A percentile compares a stretch with the other conserved stretches of the same genome.
Conservation (phyloP, 2,888 invertebrate species). For the Noctua janthe region DNA sequence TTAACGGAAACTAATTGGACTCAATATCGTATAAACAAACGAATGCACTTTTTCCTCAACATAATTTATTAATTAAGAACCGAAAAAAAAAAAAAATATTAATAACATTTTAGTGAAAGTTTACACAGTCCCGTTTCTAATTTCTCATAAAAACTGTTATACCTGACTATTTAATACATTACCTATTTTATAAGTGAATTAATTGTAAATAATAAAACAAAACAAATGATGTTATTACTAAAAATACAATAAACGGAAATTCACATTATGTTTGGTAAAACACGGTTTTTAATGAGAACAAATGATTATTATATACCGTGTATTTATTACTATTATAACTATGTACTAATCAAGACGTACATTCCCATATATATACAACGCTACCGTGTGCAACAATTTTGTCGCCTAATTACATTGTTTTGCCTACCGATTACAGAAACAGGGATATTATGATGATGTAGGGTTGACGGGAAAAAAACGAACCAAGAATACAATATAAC, state of each 20-base stretch:
- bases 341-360: constrained; percentile 29
- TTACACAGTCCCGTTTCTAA: not conserved
- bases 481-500: not conserved
- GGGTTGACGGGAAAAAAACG: not conserved
- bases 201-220: constrained; percentile 24
- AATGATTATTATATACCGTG: not conserved
- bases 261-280: constrained; percentile 55
- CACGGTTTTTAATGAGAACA: constrained; percentile 50
- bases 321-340: constrained; percentile 20
- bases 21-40: not conserved
- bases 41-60: not conserved
- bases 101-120: not conserved
- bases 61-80: not conserved
- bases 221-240: constrained; percentile 25
- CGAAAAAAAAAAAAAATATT: too few relatives aligned
- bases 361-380: constrained; percentile 32
- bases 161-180: not conserved
- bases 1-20: constrained; percentile 3
- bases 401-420: constrained; percentile 20
- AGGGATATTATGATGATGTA: not conserved
- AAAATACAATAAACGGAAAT: constrained; percentile 57
- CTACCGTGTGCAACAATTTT: not conserved
- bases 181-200: not conserved
- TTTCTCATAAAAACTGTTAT: not conserved
- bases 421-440: not conserved